Base-by-base conservation (phyloP, 2,888 invertebrate genomes). In the Acrocyrtus sp. region DNA sequence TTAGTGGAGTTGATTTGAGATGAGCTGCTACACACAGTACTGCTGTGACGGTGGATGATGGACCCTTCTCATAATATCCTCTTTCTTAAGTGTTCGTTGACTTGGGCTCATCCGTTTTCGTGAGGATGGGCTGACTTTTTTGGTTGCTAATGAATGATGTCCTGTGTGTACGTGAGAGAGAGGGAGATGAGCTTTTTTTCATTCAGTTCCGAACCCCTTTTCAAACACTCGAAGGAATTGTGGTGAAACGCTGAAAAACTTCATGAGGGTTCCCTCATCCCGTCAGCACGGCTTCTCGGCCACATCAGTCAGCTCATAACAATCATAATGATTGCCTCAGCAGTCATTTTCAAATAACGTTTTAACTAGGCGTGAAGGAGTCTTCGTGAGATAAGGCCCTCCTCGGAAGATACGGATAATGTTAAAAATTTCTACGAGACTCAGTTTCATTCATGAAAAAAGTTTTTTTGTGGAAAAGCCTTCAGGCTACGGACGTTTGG, bases 361-460 rank as follows among this genome's bases (percentile, higher is more conserved):
- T 61, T 50, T 50, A 48, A 61, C 61, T 48, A 22, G 34, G 21
- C 61, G 50, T 61, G 61, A 50, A 34, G 50, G n/a, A n/a, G n/a
- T n/a, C n/a, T n/a, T n/a, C n/a, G n/a, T n/a, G n/a, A n/a, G n/a
- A n/a, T n/a, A n/a, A n/a, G n/a, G n/a, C n/a, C n/a, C n/a, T n/a
- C n/a, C n/a, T n/a, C n/a, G n/a, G n/a, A n/a, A n/a, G n/a, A n/a
- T n/a, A n/a, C n/a, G n/a, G n/a, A n/a, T n/a, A n/a, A n/a, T n/a
- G n/a, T n/a, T n/a, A n/a, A n/a, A n/a, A n/a, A n/a, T n/a, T n/a
- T 39, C 3, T 15, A 48, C 21, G 29, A 43, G 54, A 48, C 62
- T 53, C 54, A 29, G 62, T 72, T 79, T 79, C 79, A 79, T 79
- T 79, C 76, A 79, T 78, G 73, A 78, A 75, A 75, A 72, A 24